Conservation (phyloP, 2,888 invertebrate species). For the Byasa hedistus region DNA sequence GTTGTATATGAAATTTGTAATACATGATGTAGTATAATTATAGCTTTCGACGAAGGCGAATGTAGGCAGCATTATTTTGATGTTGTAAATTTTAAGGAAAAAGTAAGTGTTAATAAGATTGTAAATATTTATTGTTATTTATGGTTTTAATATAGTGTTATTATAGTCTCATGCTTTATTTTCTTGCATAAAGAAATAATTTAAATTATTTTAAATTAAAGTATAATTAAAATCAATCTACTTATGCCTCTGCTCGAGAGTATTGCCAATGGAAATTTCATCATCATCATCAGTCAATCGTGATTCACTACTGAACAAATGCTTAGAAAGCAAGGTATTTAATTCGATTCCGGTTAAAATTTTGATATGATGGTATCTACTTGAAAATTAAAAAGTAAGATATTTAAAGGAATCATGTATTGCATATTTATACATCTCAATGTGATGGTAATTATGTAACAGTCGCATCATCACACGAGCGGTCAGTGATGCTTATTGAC, state of each 20-base stretch:
- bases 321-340: too few relatives aligned
- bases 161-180: too few relatives aligned
- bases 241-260: too few relatives aligned
- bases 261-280: too few relatives aligned
- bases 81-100: slow-evolving; percentile 15
- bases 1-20: slow-evolving; percentile 23
- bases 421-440: slow-evolving; percentile 3
- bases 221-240: too few relatives aligned
- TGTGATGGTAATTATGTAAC: slow-evolving; percentile 34
- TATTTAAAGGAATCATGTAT: neutral
- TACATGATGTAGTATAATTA: slow-evolving; percentile 17
- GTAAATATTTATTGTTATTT: neutral
- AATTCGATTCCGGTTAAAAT: too few relatives aligned
- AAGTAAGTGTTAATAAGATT: slow-evolving; percentile 2
- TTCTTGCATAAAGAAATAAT: too few relatives aligned
- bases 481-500: slow-evolving; percentile 59
- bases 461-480: slow-evolving; percentile 39
- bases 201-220: too few relatives aligned
- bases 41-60: slow-evolving; percentile 8
- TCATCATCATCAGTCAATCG: too few relatives aligned
- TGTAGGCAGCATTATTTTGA: neutral
- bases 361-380: too few relatives aligned
- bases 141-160: neutral
- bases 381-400: neutral
- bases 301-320: too few relatives aligned